Evolutionary conservation across 2,888 invertebrate species (phyloP).

Genomic region (Acanthococcus lagerstroemiae): DNA sequence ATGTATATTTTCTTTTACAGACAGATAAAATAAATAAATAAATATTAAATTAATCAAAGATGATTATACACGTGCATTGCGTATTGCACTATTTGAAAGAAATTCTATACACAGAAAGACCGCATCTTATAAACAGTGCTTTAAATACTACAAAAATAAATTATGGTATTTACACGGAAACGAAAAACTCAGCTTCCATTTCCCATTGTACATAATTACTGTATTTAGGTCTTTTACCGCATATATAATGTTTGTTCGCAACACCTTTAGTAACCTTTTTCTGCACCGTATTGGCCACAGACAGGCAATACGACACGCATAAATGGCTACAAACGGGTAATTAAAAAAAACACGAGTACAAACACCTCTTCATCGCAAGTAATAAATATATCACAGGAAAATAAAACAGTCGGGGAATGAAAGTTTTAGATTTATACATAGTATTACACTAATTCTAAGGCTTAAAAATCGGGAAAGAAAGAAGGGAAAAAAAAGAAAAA

Average conservation of each 20-base stretch:
- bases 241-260: too few species aligned
- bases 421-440: slow-evolving; percentile 28
- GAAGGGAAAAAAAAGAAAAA: not conserved
- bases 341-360: not conserved
- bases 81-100: slow-evolving; percentile 18
- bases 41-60: slow-evolving; percentile 12
- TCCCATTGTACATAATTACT: too few species aligned
- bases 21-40: slow-evolving; percentile 8
- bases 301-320: not conserved
- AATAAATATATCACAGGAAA: slow-evolving; percentile 24
- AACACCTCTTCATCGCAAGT: not conserved
- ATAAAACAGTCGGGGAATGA: slow-evolving; percentile 26
- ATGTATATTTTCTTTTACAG: not conserved
- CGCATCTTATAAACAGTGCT: not conserved
- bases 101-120: not conserved
- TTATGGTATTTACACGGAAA: too few species aligned
- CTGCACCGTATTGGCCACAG: too few species aligned
- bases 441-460: slow-evolving; percentile 10
- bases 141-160: not conserved
- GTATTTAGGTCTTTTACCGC: too few species aligned
- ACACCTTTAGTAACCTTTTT: too few species aligned
- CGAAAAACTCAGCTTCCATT: too few species aligned
- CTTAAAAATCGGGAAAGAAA: slow-evolving; percentile 1
- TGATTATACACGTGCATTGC: slow-evolving; percentile 9
- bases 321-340: not conserved